Base-by-base conservation (phyloP, 2,888 invertebrate genomes). In the Aphidoletes aphidimyza region DNA sequence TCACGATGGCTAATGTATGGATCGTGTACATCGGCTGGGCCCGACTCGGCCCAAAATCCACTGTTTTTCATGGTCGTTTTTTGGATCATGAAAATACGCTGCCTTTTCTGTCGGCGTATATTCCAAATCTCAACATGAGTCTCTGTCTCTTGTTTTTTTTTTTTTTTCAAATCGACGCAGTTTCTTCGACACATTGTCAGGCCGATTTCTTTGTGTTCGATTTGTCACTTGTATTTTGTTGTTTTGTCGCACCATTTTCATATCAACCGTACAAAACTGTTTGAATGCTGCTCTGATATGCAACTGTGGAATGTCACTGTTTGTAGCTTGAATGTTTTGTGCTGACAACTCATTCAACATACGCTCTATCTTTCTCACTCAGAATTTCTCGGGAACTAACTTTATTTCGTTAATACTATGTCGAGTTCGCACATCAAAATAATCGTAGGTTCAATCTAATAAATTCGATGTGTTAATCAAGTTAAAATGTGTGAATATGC, bases 391-490 rank as follows among this genome's bases (percentile, higher is more conserved):
- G 54, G n/a, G 26, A 54, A 54, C 14, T 26, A 37, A 36, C 26
- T 22, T 78, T 26, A 5, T 78, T 36, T 36, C 36, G 78, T 78
- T 78, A 78, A 78, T 36, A 8, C 8, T 81, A 11, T 8, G 36
- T 81, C 78, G 9, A 37, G 37, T 81, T 81, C 81, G 81, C 81
- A 81, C 81, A 81, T 81, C 81, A 30, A 81, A 81, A 81, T 81
- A n/a, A 81, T 81, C 37, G 81, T 81, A 81, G 81, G 81, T 36
- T 81, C 81, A 81, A 81, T 81, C 81, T 81, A 81, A 81, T 81
- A 81, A 81, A 81, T 81, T 37, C 37, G 37, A 81, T 30, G 81
- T 81, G 81, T 81, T 81, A 81, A 81, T 81, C 81, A 81, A 81
- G n/a, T 81, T 81, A 81, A 81, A 81, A 81, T 81, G 81, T 81